These are phyloP conservation scores for Meda fulgida DNA, from an alignment of 2,797 vertebrate species.

Conservation along the genomic window DNA sequence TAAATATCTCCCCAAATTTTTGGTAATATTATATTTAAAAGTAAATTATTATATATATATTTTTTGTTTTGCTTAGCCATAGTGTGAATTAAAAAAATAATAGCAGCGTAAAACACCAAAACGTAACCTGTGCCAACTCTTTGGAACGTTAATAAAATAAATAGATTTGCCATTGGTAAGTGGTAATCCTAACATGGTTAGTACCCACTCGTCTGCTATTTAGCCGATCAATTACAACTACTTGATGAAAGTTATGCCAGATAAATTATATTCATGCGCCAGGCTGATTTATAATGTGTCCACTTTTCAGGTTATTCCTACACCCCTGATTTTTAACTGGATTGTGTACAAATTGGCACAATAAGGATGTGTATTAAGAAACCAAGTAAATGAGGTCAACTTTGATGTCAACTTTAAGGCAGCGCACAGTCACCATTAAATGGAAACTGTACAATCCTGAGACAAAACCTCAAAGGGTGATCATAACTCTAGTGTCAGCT, in stretches of 20 bases:
- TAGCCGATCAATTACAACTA: not conserved
- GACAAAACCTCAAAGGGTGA: not conserved
- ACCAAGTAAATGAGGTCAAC: not conserved
- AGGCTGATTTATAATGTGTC: not conserved
- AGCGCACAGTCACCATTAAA: not conserved
- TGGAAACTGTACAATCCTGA: not conserved
- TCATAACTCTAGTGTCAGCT: constrained; percentile 27
- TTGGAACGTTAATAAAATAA: not conserved
- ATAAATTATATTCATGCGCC: not conserved
- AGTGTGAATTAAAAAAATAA: no score
- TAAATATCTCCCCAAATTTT: no score
- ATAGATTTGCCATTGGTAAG: not conserved
- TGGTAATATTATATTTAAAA: no score
- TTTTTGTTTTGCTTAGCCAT: no score
- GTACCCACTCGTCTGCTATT: not conserved
- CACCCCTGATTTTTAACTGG: not conserved
- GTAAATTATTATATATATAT: no score
- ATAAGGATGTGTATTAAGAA: not conserved
- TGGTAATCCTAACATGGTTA: not conserved
- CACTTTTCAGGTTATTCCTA: not conserved
- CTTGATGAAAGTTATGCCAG: not conserved
- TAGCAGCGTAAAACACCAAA: not conserved
- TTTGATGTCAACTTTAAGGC: constrained; percentile 5
- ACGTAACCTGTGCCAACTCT: not conserved
- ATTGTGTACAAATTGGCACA: not conserved